phyloP scores from a whole-genome alignment of 1,140 invertebrate species.

The Dinoponera quadriceps region DNA sequence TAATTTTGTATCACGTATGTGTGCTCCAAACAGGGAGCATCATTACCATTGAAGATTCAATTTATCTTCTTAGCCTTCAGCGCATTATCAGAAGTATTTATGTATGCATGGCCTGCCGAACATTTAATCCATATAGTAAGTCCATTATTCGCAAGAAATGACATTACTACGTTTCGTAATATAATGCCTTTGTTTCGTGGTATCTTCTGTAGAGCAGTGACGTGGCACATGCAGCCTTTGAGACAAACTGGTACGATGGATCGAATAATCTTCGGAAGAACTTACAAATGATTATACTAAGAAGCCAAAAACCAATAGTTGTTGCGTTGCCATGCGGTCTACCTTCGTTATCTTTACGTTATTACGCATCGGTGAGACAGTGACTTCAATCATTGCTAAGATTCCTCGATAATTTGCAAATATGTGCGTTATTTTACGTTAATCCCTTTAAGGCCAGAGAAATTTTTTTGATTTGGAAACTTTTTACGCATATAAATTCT shows the following conservation, averaged over 20 bases:
- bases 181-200: neutral
- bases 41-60: conserved; percentile 66
- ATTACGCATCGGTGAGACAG: conserved; percentile 44
- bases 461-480: no score
- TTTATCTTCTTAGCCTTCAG: conserved; percentile 51
- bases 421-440: no score
- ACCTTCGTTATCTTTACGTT: conserved; percentile 64
- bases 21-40: conserved; percentile 5
- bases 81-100: conserved; percentile 68
- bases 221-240: neutral
- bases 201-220: conserved; percentile 2
- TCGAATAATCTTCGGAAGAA: neutral
- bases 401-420: conserved; percentile 2
- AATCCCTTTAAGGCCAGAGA: no score
- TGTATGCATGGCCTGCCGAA: conserved; percentile 64
- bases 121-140: conserved; percentile 52
- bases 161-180: no score
- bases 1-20: neutral
- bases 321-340: conserved; percentile 66
- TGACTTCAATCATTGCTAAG: neutral
- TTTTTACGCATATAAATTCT: no score
- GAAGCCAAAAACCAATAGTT: conserved; percentile 65
- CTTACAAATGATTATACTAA: neutral
- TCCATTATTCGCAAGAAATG: neutral
- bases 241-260: neutral